These are phyloP conservation scores for Centrocercus urophasianus DNA, from an alignment of 2,113 vertebrate species.

Conservation along the genomic window DNA sequence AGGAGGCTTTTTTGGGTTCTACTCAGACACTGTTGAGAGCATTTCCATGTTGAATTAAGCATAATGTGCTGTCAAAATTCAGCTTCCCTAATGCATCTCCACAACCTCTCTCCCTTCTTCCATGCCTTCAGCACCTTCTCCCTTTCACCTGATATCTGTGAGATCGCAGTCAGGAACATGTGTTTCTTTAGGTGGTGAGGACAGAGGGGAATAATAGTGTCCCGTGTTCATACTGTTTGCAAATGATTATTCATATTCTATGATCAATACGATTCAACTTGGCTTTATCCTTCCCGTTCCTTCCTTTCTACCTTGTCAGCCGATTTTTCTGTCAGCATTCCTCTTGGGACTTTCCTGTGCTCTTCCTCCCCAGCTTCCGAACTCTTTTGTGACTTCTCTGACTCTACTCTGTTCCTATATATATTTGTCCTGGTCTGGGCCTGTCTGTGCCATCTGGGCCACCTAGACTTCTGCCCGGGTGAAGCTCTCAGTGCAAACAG, in stretches of 20 bases:
- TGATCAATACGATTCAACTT: neutral
- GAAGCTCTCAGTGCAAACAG: neutral
- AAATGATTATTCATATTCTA: neutral
- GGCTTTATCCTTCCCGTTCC: neutral
- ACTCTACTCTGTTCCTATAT: accelerated
- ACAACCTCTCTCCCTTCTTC: neutral
- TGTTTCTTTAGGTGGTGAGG: neutral
- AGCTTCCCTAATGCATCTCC: neutral
- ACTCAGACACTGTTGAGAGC: neutral
- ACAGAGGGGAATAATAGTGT: neutral
- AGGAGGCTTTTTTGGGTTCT: neutral
- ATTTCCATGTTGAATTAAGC: neutral
- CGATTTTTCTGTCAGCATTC: neutral
- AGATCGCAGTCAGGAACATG: neutral
- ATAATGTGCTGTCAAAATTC: neutral
- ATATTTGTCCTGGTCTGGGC: neutral
- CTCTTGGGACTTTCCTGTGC: neutral
- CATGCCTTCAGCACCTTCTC: neutral
- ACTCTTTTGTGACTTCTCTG: accelerated
- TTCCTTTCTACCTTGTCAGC: neutral
- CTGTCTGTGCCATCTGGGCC: accelerated
- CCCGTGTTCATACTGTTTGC: neutral
- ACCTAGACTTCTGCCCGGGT: accelerated
- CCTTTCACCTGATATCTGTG: conserved; percentile 5
- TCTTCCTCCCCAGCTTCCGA: neutral